Evolutionary conservation across 2,888 invertebrate species (phyloP).

Genomic region (Apamea epomidion): DNA sequence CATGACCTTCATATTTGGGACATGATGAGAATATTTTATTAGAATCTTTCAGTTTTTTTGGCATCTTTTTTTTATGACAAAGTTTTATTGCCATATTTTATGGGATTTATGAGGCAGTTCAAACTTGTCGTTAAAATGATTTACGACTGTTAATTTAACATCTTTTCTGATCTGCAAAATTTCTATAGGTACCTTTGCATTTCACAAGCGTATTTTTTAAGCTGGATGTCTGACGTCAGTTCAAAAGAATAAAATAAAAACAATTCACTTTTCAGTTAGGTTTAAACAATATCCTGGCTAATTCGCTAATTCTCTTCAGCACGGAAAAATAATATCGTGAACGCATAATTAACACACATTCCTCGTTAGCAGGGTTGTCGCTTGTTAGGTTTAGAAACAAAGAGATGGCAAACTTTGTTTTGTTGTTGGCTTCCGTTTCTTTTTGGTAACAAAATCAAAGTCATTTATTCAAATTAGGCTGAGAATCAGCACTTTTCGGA

Average conservation of each 20-base stretch:
- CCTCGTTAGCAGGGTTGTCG: slow-evolving; percentile 53
- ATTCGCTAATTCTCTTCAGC: slow-evolving; percentile 49
- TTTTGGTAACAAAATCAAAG: not conserved
- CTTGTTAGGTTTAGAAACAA: not conserved
- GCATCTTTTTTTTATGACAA: not conserved
- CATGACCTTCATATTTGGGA: slow-evolving; percentile 53
- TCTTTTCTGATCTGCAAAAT: slow-evolving; percentile 7
- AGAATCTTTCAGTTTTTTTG: slow-evolving; percentile 15
- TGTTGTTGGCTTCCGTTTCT: not conserved
- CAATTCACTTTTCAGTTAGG: slow-evolving; percentile 6
- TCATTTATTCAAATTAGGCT: no score
- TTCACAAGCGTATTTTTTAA: not conserved
- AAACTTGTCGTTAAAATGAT: slow-evolving; percentile 13
- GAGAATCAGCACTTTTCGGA: no score
- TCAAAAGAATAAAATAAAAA: slow-evolving; percentile 2
- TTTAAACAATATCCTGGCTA: slow-evolving; percentile 48
- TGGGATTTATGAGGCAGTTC: slow-evolving; percentile 8
- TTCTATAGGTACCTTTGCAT: not conserved
- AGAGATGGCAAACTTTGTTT: not conserved
- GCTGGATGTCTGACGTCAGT: slow-evolving; percentile 1
- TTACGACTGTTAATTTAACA: slow-evolving; percentile 13
- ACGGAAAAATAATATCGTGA: slow-evolving; percentile 66
- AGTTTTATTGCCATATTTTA: slow-evolving; percentile 12
- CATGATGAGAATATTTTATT: slow-evolving; percentile 34
- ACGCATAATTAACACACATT: slow-evolving; percentile 72